Conservation (phyloP, 2,888 invertebrate species). For the Cosmia pyralina region DNA sequence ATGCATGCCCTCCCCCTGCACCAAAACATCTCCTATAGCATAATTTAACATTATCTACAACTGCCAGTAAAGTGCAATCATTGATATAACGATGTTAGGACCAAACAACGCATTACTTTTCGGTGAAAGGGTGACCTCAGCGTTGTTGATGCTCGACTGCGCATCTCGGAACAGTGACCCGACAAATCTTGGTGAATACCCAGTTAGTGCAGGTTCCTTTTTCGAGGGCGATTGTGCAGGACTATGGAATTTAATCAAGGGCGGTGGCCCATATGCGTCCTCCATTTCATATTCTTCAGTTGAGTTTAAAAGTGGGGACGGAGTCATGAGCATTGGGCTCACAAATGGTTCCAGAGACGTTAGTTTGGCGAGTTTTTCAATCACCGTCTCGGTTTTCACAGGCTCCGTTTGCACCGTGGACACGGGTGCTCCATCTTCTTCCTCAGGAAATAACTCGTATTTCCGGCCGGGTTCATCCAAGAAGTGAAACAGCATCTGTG, state of each 20-base stretch:
- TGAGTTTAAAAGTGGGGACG: background rate
- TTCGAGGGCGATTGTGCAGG: background rate
- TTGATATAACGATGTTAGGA: background rate
- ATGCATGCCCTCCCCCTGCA: no score
- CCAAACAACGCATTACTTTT: background rate
- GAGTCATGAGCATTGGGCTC: slow-evolving; percentile 11
- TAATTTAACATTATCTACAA: no score
- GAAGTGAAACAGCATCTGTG: background rate
- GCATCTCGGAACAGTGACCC: slow-evolving; percentile 11
- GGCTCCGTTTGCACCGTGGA: background rate
- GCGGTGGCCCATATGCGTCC: background rate
- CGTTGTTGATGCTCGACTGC: background rate
- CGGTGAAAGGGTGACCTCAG: slow-evolving; percentile 6
- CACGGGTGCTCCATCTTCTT: slow-evolving; percentile 2
- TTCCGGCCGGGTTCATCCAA: background rate
- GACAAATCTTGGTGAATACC: slow-evolving; percentile 24
- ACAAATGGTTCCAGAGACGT: slow-evolving; percentile 3
- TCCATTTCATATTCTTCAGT: background rate
- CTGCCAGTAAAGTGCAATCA: background rate
- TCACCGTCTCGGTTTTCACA: background rate
- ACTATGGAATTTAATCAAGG: background rate
- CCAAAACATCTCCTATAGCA: no score
- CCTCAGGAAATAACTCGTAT: background rate
- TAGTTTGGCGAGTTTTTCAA: background rate
- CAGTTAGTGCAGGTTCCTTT: background rate